Evolutionary conservation across 1,140 invertebrate genomes (phyloP), one percentile per base, ranked within the genome.

Genomic region (Sarcophaga bullata): DNA sequence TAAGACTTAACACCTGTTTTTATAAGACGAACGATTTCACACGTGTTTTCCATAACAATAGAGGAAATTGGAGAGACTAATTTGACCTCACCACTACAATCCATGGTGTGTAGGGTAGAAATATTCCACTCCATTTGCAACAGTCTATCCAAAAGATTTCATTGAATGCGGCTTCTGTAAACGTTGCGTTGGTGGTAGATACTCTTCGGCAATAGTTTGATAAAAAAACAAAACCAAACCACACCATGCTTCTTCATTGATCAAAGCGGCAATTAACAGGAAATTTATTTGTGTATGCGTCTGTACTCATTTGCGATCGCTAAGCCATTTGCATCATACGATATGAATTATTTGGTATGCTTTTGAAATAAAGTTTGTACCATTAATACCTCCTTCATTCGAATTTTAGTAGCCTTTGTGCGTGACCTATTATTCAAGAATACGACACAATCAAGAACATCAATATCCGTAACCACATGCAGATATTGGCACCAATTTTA

Each of bases 201-300:
- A 47, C 8, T 48, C n/a, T 48, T 37, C 15, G 13, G 13, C n/a
- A 49, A 49, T 47, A 7, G 15, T 17, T 49, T 9, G 6, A 48
- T 49, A 13, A 49, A 47, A 76, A 76, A 76, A 76, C 15, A 76
- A 47, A 46, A 76, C 73, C 17, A 47, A 25, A n/a, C 73, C 49
- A 11, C 13, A 62, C 11, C 1, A 37, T 37, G 25, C 25, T 37
- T 37, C 25, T 37, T 37, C 62, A 72, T 17, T 72, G 62, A n/a
- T 76, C 73, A 76, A 76, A 15, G 13, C 73, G 48, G 73, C 73
- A 76, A 76, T 76, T 76, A 76, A 76, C 49, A 49, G 46, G 46
- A 76, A 49, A 76, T 76, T 25, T 25, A n/a, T 15, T 47, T 25
- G 13, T 76, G 47, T 75, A 47, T 10, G 1, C 7, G 58, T 62